Base-by-base conservation (phyloP, 2,888 invertebrate genomes). In the Stegana nigrithorax region DNA sequence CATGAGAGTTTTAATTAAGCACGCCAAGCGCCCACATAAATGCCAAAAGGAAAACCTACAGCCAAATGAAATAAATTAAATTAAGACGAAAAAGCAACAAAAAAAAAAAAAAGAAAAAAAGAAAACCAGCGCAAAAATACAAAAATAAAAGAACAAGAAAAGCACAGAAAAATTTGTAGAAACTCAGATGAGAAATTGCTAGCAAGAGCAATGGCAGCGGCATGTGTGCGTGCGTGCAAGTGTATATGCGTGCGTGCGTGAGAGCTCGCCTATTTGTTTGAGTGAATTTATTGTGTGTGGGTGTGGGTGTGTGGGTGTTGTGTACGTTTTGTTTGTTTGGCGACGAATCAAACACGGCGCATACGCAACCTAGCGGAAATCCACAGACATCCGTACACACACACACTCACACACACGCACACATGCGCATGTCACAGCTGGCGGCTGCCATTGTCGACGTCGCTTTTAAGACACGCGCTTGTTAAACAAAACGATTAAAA, bases 401-500 rank as follows among this genome's bases (percentile, higher is more conserved):
- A n/a, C n/a, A 55, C 57, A 59, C 61, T 29, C 50, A 57, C 36
- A 47, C 53, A 55, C 65, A 59, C 44, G 39, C 39, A 51, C 32
- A 29, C 55, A 25, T 2, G 29, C 21, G 21, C 4, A 59, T 42
- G 42, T 17, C 42, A 42, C 42, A 42, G 17, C 6, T n/a, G n/a
- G n/a, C n/a, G n/a, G n/a, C n/a, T n/a, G n/a, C n/a, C n/a, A n/a
- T n/a, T 36, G 36, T 36, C 14, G 14, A 36, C 4, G 36, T 2
- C 36, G 10, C 36, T 14, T 36, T 36, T 14, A 36, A 21, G 12
- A 69, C 59, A 56, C 64, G 60, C 62, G 67, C 68, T 65, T 78
- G 66, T 73, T 80, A 78, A 75, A 78, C 80, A 80, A 68, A 80
- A 78, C 80, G 80, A 75, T 75, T 80, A 75, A 80, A 80, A 78